Conservation (phyloP, 2,113 vertebrate genomes). For the Prietella phreatophila region DNA sequence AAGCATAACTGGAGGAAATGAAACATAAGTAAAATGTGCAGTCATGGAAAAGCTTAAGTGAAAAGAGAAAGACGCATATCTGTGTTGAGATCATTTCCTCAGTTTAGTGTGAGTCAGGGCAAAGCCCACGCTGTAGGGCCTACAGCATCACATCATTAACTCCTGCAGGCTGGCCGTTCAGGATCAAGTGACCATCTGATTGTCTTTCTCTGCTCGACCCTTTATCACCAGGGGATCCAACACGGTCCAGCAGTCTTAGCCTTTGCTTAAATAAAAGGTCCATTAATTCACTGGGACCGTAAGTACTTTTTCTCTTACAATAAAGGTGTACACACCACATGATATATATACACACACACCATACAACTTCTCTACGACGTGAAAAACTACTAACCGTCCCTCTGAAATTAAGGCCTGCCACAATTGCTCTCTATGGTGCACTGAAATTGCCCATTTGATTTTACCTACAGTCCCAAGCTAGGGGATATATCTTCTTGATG, state of each 20-base stretch:
- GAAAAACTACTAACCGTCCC: background rate
- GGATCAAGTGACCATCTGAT: constrained; percentile 27
- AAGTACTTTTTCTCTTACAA: background rate
- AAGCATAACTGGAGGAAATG: background rate
- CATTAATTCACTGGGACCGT: constrained; percentile 16
- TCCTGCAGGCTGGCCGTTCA: constrained; percentile 18
- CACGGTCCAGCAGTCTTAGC: background rate
- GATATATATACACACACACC: background rate
- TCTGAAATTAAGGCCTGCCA: background rate
- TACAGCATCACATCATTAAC: constrained; percentile 35
- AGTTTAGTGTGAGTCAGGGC: background rate
- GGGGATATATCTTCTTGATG: background rate
- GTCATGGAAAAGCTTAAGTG: background rate
- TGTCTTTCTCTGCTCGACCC: background rate
- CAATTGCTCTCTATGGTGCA: background rate
- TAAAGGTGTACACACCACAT: background rate
- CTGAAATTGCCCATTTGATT: constrained; percentile 14
- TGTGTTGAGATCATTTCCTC: background rate
- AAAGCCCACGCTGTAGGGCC: background rate
- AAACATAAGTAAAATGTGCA: background rate
- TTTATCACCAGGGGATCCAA: background rate
- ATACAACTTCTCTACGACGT: background rate
- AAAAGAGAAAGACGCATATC: background rate
- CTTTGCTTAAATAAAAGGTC: constrained; percentile 32
- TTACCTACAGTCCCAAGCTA: background rate